Evolutionary conservation across 2,113 vertebrate species (phyloP).

Genomic region (Neogale vison): DNA sequence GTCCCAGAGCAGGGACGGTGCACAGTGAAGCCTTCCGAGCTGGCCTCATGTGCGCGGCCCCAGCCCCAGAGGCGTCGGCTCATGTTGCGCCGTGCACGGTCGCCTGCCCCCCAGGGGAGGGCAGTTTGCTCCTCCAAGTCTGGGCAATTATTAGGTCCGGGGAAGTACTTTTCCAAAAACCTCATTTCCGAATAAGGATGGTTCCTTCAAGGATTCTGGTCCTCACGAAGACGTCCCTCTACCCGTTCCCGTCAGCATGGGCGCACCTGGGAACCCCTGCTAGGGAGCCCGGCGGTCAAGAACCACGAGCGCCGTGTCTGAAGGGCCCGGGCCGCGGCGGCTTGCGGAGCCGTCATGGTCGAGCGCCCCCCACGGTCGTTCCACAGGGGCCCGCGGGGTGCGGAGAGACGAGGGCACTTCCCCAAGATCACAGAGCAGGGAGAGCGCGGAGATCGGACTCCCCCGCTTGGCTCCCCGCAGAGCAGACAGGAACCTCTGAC

Average conservation of each 20-base stretch:
- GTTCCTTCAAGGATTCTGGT: background rate
- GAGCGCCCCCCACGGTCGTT: background rate
- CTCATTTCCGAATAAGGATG: background rate
- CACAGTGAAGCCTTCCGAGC: background rate
- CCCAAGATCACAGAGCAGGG: background rate
- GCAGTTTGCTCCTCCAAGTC: background rate
- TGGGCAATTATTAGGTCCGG: background rate
- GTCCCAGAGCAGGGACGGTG: background rate
- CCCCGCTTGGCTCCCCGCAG: background rate
- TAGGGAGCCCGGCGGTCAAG: rapidly evolving
- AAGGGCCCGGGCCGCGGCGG: rapidly evolving
- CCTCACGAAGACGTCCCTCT: rapidly evolving
- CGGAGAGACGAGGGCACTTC: background rate
- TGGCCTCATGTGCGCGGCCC: background rate
- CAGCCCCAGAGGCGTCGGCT: background rate
- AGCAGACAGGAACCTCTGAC: background rate
- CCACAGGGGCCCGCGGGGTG: rapidly evolving
- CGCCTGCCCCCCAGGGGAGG: too few relatives aligned
- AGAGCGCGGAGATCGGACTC: background rate
- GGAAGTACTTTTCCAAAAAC: background rate
- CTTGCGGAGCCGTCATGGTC: background rate
- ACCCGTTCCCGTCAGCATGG: rapidly evolving
- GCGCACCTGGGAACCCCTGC: background rate
- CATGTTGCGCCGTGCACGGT: rapidly evolving
- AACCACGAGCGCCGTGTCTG: rapidly evolving